phyloP scores from a whole-genome alignment of 2,113 vertebrate genomes.

The Pachypanchax playfairii region DNA sequence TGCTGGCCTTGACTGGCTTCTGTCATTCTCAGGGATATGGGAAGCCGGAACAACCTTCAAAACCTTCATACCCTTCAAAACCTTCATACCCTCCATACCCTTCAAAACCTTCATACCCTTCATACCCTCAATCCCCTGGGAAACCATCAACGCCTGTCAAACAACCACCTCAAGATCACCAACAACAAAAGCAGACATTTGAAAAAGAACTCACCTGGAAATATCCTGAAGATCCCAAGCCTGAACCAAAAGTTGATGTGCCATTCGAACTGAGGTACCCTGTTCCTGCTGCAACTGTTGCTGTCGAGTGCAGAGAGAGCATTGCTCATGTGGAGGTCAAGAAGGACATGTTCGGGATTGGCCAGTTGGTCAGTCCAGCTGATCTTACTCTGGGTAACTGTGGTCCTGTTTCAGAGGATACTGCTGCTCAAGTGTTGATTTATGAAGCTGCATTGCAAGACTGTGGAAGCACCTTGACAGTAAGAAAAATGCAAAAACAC shows the following conservation, averaged over 20 bases:
- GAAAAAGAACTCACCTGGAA: constrained; percentile 56
- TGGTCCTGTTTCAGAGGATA: constrained; percentile 7
- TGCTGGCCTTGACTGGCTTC: constrained; percentile 49
- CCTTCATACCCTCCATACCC: not conserved
- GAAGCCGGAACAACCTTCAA: no score
- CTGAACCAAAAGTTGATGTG: not conserved
- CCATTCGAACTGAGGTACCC: constrained; percentile 38
- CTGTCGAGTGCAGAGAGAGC: constrained; percentile 59
- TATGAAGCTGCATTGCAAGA: constrained; percentile 53
- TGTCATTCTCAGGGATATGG: constrained; percentile 42
- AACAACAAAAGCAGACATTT: constrained; percentile 50
- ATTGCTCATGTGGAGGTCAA: constrained; percentile 56
- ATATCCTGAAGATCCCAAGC: constrained; percentile 50
- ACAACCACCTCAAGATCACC: not conserved
- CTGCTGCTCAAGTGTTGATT: constrained; percentile 38
- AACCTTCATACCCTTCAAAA: not conserved
- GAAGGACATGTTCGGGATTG: constrained; percentile 67
- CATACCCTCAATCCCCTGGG: not conserved
- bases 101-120: not conserved
- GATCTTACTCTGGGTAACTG: constrained; percentile 68
- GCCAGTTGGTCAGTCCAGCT: constrained; percentile 42
- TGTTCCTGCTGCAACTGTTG: constrained; percentile 49
- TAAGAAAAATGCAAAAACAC: constrained; percentile 31
- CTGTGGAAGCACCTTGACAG: constrained; percentile 57
- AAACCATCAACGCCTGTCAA: not conserved